Base-by-base conservation (phyloP, 2,113 vertebrate species). In the Arvicanthis niloticus region DNA sequence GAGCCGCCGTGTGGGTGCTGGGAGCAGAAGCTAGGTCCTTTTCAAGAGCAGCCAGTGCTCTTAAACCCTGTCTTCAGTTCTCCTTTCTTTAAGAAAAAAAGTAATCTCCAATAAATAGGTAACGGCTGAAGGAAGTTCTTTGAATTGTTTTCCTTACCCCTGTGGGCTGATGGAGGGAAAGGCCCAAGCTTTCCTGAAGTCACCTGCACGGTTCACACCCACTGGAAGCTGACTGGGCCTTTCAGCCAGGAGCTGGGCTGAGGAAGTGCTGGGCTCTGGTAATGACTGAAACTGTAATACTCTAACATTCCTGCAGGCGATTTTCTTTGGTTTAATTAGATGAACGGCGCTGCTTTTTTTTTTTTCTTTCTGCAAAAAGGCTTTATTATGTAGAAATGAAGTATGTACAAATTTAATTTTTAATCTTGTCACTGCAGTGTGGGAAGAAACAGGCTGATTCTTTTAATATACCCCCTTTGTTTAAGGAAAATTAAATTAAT, bases 311-410 rank as follows among this genome's bases (percentile, higher is more conserved):
- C 99, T 98, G 96, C 98, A 98, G 98, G 98, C 98, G 97, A 98
- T 98, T 99, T 99, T 98, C 98, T 99, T 99, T 99, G 99, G 99
- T 99, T 99, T 99, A 99, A 99, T 99, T 99, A 99, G 99, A 99
- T 98, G 98, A 99, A 99, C 98, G 98, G 98, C 98, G 97, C 98
- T 98, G 96, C 98, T 98, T 98, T 99, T 98, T 98, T 95, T 67
- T 67, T 65, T 65, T 96, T 40, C 97, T 97, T 98, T 99, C 98
- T 98, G 95, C 96, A 98, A 98, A 99, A 99, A 99, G 98, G 96
- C 98, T 99, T 99, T 99, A 98, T 99, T 99, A 99, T 98, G 98
- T 98, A 98, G 98, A 98, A 99, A 99, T 99, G 98, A 99, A 99
- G 98, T 98, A 99, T 98, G 99, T 99, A 99, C 98, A 99, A 99